Percentiles rank a stretch among this genome's conserved stretches.
Conservation (phyloP, 2,888 invertebrate species). For the Drosophila subquinaria region DNA sequence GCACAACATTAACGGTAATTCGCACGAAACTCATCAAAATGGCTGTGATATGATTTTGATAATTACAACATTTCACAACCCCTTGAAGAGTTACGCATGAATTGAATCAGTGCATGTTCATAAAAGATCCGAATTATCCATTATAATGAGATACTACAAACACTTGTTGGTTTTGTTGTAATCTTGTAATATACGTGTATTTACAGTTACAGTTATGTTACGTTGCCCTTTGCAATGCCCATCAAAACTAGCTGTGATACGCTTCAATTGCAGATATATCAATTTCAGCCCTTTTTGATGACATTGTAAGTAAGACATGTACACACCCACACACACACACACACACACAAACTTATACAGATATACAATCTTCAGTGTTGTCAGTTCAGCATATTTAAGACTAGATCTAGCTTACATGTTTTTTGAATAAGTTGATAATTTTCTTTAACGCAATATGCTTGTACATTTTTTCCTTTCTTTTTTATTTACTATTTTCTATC, state of each 20-base stretch:
- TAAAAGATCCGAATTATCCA: background rate
- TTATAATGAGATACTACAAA: slow-evolving; percentile 42
- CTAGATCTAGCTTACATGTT: too few relatives aligned
- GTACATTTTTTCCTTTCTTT: too few relatives aligned
- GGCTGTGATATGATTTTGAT: slow-evolving; percentile 85
- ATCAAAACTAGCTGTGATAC: slow-evolving; percentile 86
- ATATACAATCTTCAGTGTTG: slow-evolving; percentile 11
- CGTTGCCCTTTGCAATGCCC: slow-evolving; percentile 83
- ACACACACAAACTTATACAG: slow-evolving; percentile 20
- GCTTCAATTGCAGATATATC: slow-evolving; percentile 80
- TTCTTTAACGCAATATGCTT: too few relatives aligned
- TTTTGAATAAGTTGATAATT: too few relatives aligned
- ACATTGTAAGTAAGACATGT: slow-evolving; percentile 82
- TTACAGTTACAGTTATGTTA: background rate
- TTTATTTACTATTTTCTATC: too few relatives aligned
- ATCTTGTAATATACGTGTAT: slow-evolving; percentile 9
- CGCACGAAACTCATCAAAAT: slow-evolving; percentile 85
- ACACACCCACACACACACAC: slow-evolving; percentile 29
- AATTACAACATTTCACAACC: slow-evolving; percentile 85
- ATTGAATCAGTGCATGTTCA: slow-evolving; percentile 35
- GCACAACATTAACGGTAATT: slow-evolving; percentile 26
- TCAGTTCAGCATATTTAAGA: too few relatives aligned
- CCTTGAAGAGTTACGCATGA: slow-evolving; percentile 85
- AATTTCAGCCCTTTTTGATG: slow-evolving; percentile 86
- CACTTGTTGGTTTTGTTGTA: slow-evolving; percentile 59